phyloP scores from a whole-genome alignment of 2,113 vertebrate species.

The Xerus inauris region DNA sequence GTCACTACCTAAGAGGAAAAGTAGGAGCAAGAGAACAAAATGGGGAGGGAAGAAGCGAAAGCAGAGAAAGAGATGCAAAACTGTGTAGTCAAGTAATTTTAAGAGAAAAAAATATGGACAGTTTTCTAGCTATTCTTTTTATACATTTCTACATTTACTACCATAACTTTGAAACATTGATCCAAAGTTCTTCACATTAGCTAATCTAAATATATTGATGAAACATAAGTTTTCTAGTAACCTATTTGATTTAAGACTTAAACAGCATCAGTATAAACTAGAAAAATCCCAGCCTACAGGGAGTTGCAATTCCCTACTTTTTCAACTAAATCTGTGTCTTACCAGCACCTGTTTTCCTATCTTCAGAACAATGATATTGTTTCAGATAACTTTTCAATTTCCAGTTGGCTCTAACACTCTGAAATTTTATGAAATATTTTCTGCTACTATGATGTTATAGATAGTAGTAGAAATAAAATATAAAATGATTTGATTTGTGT shows the following conservation, averaged over 20 bases:
- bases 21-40: not conserved
- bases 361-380: not conserved
- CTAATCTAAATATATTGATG: conserved; percentile 42
- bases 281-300: not conserved
- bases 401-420: not conserved
- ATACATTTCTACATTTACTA: conserved; percentile 30
- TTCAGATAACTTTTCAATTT: conserved; percentile 31
- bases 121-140: conserved; percentile 41
- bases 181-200: not conserved
- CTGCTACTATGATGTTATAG: not conserved
- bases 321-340: not conserved
- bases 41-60: not conserved
- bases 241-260: conserved; percentile 36
- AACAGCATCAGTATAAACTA: not conserved
- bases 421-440: conserved; percentile 23
- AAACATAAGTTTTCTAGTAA: conserved; percentile 43
- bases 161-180: conserved; percentile 62
- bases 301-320: not conserved
- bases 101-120: conserved; percentile 10
- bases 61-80: conserved; percentile 30
- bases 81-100: conserved; percentile 60
- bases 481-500: conserved; percentile 20
- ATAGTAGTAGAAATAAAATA: conserved; percentile 36
- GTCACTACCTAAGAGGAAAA: conserved; percentile 55
- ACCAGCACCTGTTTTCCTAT: not conserved